Evolutionary conservation across 2,888 invertebrate genomes (phyloP), one percentile per base, ranked within the genome.

Genomic region (Caenorhabditis auriculariae): DNA sequence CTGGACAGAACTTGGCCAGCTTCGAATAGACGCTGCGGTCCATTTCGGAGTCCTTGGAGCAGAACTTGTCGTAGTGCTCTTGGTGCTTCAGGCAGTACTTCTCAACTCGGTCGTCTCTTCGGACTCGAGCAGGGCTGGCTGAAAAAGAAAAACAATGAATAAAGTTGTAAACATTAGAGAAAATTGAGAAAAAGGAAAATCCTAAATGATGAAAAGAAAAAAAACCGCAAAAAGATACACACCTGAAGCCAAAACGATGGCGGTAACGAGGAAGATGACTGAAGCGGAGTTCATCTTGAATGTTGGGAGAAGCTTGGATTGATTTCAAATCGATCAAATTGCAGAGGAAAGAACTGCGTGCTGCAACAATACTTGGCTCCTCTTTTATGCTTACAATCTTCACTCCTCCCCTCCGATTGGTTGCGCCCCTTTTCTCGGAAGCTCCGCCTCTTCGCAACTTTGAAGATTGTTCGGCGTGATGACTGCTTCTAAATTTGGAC

Each of bases 1-100:
- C 70, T 46, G 76, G 74, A 58, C 76, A 76, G 69, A 76, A 76
- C 57, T 72, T 70, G 60, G 66, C 54, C 26, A 76, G 60, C 53
- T 76, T 76, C 52, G 58, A 59, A 48, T 51, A 67, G 27, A 60
- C 54, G 29, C 51, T 58, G 32, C 61, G 56, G 42, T 66, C 65
- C 39, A 69, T 50, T 46, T 60, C 62, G 27, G 44, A 42, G n/a
- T 47, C 61, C 17, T 65, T 48, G n/a, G 61, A 59, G 49, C 75
- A 75, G 64, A 62, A 75, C 53, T 70, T 65, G 42, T 53, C 49
- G 63, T 67, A 76, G 49, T 73, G 70, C 12, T 67, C 66, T n/a
- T 54, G 35, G 46, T 76, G 72, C 38, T 65, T 63, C 41, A 42
- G 24, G 54, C 76, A 76, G 64, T 74, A 76, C 32, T 58, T 52